Evolutionary conservation across 1,140 invertebrate species (phyloP), one percentile per base, ranked within the genome.

Genomic region (Amyelois transitella): DNA sequence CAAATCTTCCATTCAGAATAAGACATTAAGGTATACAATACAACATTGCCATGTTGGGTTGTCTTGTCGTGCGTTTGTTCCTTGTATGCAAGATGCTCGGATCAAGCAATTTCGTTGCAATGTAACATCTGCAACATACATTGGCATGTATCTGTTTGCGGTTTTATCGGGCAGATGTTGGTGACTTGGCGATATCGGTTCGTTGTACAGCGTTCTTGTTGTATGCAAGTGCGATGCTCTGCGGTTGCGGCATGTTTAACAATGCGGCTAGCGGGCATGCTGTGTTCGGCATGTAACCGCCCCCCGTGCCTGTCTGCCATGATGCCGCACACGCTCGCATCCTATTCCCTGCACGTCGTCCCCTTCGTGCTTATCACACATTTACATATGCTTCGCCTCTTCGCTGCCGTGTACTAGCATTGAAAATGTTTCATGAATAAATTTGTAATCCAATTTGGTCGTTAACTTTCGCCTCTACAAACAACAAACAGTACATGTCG

Each of bases 351-450:
- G 63, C 68, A 64, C 68, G 66, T 67, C 51, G 44, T 55, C 72
- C 70, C 69, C 74, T 77, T 70, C 75, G 75, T 75, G 78, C 78
- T 82, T 82, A 81, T 82, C 80, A 75, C 70, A 61, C 75, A 86
- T 86, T 86, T 82, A 84, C 83, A 84, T 84, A 81, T 82, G 81
- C 77, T 78, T 72, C 72, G 72, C 68, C 62, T 63, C 70, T 73
- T 78, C 66, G 61, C 69, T 62, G 62, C 72, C 80, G 73, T 82
- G 77, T 78, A 77, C 80, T 58, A 76, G 75, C 81, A 83, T 80
- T 75, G 74, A 84, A 81, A 84, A 84, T 80, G 78, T 80, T 84
- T 76, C 78, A 83, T 84, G 80, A 86, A 83, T 83, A 86, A 86
- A 86, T 83, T 81, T 84, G 77, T 82, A 77, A 81, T 81, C 73